Evolutionary conservation across 2,888 invertebrate species (phyloP).

Genomic region (Hipparchia semele): DNA sequence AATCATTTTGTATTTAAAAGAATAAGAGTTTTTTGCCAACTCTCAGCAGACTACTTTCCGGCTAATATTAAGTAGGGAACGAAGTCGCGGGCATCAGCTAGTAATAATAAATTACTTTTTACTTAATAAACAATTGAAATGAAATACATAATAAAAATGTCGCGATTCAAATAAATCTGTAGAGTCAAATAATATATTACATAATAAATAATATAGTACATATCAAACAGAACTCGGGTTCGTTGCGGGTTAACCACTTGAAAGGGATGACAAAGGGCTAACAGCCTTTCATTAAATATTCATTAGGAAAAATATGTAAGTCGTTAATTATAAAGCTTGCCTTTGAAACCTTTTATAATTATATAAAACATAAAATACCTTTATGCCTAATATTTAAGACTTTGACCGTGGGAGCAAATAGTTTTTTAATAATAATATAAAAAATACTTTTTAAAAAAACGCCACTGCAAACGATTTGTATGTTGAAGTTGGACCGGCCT

Average conservation of each 20-base stretch:
- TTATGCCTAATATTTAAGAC: neutral
- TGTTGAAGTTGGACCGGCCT: too few relatives aligned
- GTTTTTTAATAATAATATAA: neutral
- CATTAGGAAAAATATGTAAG: slow-evolving; percentile 4
- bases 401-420: neutral
- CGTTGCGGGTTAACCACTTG: neutral
- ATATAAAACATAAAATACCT: neutral
- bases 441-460: neutral
- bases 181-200: too few relatives aligned
- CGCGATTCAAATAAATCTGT: too few relatives aligned
- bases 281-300: slow-evolving; percentile 10
- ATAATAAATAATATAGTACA: neutral
- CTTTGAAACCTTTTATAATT: slow-evolving; percentile 8
- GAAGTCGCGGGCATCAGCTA: too few relatives aligned
- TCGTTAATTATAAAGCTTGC: slow-evolving; percentile 8
- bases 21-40: too few relatives aligned
- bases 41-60: too few relatives aligned
- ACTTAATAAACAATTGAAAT: neutral
- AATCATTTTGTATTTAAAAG: too few relatives aligned
- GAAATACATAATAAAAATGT: too few relatives aligned
- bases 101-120: too few relatives aligned
- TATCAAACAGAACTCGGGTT: neutral
- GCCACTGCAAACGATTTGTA: too few relatives aligned
- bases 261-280: slow-evolving; percentile 10
- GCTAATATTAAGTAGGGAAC: too few relatives aligned